A percentile compares a stretch with the other conserved stretches of the same genome.
Evolutionary conservation across 2,888 invertebrate genomes (phyloP).

Genomic region (Sphaerophoria rueppellii): DNA sequence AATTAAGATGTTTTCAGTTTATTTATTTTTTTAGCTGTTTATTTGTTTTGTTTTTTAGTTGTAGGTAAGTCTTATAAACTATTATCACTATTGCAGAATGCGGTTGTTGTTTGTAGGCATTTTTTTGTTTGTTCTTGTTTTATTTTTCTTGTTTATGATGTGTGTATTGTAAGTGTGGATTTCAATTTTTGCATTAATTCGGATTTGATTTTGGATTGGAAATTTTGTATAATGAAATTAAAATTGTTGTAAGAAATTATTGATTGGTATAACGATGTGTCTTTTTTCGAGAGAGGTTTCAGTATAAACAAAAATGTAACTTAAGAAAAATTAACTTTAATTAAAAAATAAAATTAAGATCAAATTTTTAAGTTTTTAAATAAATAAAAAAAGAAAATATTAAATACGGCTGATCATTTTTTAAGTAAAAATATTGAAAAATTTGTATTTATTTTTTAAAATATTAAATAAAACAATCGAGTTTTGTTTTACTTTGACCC

Average conservation of each 20-base stretch:
- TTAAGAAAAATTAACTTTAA: too few relatives aligned
- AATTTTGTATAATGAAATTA: not conserved
- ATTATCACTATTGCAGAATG: slow-evolving; percentile 83
- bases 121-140: slow-evolving; percentile 67
- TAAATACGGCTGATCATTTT: too few relatives aligned
- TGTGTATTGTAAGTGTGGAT: slow-evolving; percentile 63
- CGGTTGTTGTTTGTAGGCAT: slow-evolving; percentile 75
- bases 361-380: too few relatives aligned
- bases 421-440: too few relatives aligned
- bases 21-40: slow-evolving; percentile 54
- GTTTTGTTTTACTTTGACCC: not conserved
- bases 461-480: too few relatives aligned
- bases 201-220: slow-evolving; percentile 55
- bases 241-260: not conserved
- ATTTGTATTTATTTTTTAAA: too few relatives aligned
- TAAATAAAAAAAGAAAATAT: too few relatives aligned
- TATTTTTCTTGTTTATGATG: slow-evolving; percentile 53
- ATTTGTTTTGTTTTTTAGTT: slow-evolving; percentile 62
- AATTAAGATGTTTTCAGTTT: slow-evolving; percentile 52
- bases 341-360: too few relatives aligned
- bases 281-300: not conserved
- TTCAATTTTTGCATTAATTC: slow-evolving; percentile 33
- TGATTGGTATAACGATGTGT: not conserved
- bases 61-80: slow-evolving; percentile 78
- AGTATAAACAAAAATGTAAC: not conserved